These are phyloP conservation scores for Asarcornis scutulata DNA, from an alignment of 2,113 vertebrate species.

Conservation along the genomic window DNA sequence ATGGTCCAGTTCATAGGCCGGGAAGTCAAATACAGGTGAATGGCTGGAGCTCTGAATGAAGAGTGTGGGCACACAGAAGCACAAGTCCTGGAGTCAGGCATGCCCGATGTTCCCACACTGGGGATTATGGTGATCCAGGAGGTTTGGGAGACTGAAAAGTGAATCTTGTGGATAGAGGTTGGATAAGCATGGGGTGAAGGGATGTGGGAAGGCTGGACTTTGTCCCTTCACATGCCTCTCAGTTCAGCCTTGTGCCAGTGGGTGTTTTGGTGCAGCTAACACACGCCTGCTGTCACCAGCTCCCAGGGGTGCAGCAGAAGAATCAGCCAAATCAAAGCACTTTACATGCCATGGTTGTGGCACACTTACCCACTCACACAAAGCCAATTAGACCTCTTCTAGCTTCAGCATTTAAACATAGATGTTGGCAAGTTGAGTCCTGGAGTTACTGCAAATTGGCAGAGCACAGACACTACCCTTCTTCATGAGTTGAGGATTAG, in stretches of 20 bases:
- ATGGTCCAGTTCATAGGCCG: slow-evolving; percentile 93
- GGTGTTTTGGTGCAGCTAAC: not conserved
- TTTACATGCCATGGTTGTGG: accelerated
- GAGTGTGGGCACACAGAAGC: not conserved
- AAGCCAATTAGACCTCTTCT: not conserved
- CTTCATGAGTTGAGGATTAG: not conserved
- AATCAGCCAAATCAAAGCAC: not conserved
- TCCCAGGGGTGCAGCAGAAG: not conserved
- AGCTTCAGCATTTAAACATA: not conserved
- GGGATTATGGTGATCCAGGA: not conserved
- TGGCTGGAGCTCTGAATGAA: not conserved
- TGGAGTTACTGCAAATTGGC: not conserved
- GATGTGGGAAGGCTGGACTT: not conserved
- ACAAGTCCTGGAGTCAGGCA: accelerated
- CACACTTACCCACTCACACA: not conserved
- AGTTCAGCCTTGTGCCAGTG: not conserved
- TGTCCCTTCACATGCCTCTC: accelerated
- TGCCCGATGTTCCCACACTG: not conserved
- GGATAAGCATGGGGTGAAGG: not conserved
- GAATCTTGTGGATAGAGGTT: not conserved
- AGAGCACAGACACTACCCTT: accelerated
- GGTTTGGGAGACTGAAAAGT: not conserved
- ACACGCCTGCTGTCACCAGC: accelerated
- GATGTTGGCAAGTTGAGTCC: not conserved
- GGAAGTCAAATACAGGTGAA: slow-evolving; percentile 88